Base-by-base conservation (phyloP, 1,140 invertebrate species). In the Apis laboriosa region DNA sequence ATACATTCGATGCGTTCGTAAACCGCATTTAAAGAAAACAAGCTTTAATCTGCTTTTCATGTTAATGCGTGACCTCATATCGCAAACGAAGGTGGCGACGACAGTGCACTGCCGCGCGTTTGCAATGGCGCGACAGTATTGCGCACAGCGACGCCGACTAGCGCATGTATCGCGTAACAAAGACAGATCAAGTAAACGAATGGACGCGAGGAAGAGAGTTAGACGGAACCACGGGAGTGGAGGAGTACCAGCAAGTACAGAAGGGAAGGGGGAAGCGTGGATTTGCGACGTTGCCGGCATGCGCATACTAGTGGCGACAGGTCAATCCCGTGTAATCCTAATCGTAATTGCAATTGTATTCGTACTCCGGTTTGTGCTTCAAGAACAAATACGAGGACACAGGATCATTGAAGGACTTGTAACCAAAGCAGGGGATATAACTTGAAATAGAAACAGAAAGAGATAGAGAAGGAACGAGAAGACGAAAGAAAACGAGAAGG, bases 281-380 rank as follows among this genome's bases (percentile, higher is more conserved):
- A 80, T 80, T 91, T 88, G 90, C 90, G 89, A 90, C 87, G 90
- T 92, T 92, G 90, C 90, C 91, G 85, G 82, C 72, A 81, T 84
- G 77, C 83, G 79, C 77, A 72, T 77, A 60, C 55, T 70, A 75
- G 64, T 49, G 75, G 82, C 81, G 79, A 84, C 61, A 84, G 86
- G 58, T 86, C 78, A 80, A 73, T 77, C 74, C 78, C 79, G 86
- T 83, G 86, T 90, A 90, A 90, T 90, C 85, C 84, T 86, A 89
- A 88, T 86, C 86, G 90, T 90, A 91, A 82, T 82, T 82, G 80
- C 73, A 56, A 77, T 77, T 84, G 86, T 88, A 90, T 89, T 89
- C 84, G 85, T 84, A 86, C 81, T 80, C 76, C 87, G 80, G 88
- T 88, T 88, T 80, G 84, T 84, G 75, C 81, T 83, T 80, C 84